Evolutionary conservation across 2,888 invertebrate species (phyloP), one percentile per base, ranked within the genome.

Genomic region (Notodonta ziczac): DNA sequence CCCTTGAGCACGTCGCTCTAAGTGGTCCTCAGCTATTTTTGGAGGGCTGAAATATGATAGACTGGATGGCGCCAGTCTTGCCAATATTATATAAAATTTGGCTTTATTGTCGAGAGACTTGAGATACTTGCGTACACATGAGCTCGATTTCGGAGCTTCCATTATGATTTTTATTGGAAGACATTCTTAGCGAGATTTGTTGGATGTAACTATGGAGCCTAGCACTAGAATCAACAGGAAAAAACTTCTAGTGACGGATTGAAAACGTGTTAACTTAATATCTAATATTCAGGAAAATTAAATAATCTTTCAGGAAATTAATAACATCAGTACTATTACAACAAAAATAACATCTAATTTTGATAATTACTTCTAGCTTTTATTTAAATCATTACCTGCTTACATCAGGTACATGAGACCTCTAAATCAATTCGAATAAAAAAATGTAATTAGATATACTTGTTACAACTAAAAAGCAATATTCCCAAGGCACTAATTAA

Each of bases 1-100:
- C 59, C 64, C 83, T 83, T 77, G 62, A 67, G 74, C 83, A 84
- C 83, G 83, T 73, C 62, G 56, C 56, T 16, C 24, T 54, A 57
- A 75, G 72, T n/a, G 58, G 56, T 66, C 24, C 76, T 78, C 63
- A 58, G 60, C 59, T 60, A 66, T 68, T 71, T 72, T 63, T 61
- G 57, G 66, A 56, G 54, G 57, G 56, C 54, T 13, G 35, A 52
- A 63, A 63, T 57, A 66, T 58, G 62, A 65, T 58, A 72, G 74
- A 63, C 67, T 51, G 10, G 48, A 42, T 51, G 68, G 68, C 67
- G 67, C 57, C 67, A 59, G 48, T 58, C 52, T 62, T 57, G 48
- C 10, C 42, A 60, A 54, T 54, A 39, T 53, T 35, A 35, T 13
- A 35, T 7, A n/a, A 48, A 13, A 42, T 10, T n/a, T 16, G 16